Conservation (phyloP, 2,888 invertebrate species). For the Sepiola atlantica region DNA sequence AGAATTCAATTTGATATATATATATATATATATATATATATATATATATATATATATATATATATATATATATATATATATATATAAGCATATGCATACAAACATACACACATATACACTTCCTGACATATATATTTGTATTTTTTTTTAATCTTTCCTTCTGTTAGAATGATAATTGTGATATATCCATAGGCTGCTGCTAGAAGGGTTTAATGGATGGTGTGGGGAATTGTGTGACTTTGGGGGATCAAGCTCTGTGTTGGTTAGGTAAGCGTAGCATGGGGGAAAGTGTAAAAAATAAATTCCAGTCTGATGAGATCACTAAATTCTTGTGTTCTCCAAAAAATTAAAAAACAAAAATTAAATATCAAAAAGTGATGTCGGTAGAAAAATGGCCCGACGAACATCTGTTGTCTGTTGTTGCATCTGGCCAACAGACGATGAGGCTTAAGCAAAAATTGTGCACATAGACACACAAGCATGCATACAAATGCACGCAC, state of each 20-base stretch:
- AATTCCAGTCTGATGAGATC: neutral
- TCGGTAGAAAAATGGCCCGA: neutral
- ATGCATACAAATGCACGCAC: neutral
- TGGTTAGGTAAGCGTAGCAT: neutral
- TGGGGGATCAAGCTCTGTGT: neutral
- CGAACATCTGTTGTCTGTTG: slow-evolving; percentile 18
- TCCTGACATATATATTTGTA: too few relatives aligned
- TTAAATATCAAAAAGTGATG: slow-evolving; percentile 1
- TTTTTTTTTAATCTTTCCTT: too few relatives aligned
- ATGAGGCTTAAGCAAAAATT: too few relatives aligned
- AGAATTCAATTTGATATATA: too few relatives aligned
- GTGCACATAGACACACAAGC: neutral
- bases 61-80: neutral
- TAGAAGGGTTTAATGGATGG: slow-evolving; percentile 24
- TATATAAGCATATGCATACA: neutral
- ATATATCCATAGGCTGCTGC: slow-evolving; percentile 32
- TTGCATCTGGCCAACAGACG: neutral
- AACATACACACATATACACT: too few relatives aligned
- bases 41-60: neutral
- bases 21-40: too few relatives aligned
- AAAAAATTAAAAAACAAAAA: too few relatives aligned
- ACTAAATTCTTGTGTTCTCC: slow-evolving; percentile 32
- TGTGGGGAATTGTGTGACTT: too few relatives aligned
- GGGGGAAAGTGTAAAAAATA: neutral
- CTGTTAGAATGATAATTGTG: neutral